phyloP scores from a whole-genome alignment of 35 echinoderm and acorn worm species.

The Lytechinus pictus region DNA sequence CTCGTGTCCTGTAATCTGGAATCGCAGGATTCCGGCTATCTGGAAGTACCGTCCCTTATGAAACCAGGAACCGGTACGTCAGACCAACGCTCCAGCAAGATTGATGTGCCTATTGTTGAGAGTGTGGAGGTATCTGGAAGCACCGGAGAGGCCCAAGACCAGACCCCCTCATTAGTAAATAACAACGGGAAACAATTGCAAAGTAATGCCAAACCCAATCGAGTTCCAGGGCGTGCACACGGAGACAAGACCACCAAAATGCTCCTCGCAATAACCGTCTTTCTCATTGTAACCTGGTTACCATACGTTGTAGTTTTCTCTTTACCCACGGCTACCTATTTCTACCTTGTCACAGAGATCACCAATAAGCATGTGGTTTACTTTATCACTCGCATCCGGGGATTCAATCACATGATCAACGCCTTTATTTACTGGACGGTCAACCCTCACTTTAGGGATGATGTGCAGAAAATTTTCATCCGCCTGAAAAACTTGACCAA shows the following conservation, averaged over 20 bases:
- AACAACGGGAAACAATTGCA: background rate
- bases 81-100: background rate
- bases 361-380: background rate
- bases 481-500: background rate
- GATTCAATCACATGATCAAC: slow-evolving; percentile 35
- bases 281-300: slow-evolving; percentile 5
- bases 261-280: background rate
- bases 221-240: background rate
- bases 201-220: background rate
- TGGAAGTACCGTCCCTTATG: background rate
- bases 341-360: background rate
- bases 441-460: background rate
- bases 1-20: background rate
- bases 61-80: background rate
- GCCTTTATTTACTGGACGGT: background rate
- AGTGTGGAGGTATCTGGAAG: background rate
- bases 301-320: background rate
- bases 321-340: background rate
- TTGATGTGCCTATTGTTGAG: background rate
- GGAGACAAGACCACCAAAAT: slow-evolving; percentile 16
- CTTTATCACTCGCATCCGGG: background rate
- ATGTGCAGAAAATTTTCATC: background rate
- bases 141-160: background rate
- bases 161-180: background rate
- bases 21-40: background rate